These are phyloP conservation scores for Pangasius mekongensis DNA, from an alignment of 2,797 vertebrate genomes.

Conservation along the genomic window DNA sequence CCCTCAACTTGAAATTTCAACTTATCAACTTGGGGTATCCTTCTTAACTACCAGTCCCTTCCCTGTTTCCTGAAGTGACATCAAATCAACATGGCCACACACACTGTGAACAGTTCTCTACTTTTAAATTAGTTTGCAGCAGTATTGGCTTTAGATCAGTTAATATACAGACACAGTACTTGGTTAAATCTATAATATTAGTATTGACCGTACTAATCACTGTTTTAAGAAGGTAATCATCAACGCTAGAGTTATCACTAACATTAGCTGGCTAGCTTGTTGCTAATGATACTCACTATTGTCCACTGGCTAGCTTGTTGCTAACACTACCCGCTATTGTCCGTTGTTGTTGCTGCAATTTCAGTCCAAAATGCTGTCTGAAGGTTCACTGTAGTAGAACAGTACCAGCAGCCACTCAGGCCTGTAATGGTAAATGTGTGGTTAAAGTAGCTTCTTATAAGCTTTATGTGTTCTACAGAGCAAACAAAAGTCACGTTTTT, in stretches of 20 bases:
- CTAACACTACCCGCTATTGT: background rate
- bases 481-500: background rate
- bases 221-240: no score
- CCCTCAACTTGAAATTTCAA: background rate
- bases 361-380: background rate
- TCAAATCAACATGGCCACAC: background rate
- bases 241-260: background rate
- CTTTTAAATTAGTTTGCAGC: background rate
- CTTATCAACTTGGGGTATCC: background rate
- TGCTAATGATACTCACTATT: background rate
- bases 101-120: background rate
- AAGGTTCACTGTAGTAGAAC: background rate
- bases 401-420: background rate
- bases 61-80: background rate
- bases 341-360: background rate
- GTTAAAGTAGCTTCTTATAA: background rate
- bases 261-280: background rate
- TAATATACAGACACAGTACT: background rate
- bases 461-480: background rate
- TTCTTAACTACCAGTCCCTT: background rate
- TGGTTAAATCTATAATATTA: background rate
- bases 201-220: background rate
- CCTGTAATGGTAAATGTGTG: background rate
- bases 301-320: background rate
- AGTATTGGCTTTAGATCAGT: background rate